These are phyloP conservation scores for Amphimallon solstitiale DNA, from an alignment of 2,888 invertebrate genomes.

Conservation along the genomic window DNA sequence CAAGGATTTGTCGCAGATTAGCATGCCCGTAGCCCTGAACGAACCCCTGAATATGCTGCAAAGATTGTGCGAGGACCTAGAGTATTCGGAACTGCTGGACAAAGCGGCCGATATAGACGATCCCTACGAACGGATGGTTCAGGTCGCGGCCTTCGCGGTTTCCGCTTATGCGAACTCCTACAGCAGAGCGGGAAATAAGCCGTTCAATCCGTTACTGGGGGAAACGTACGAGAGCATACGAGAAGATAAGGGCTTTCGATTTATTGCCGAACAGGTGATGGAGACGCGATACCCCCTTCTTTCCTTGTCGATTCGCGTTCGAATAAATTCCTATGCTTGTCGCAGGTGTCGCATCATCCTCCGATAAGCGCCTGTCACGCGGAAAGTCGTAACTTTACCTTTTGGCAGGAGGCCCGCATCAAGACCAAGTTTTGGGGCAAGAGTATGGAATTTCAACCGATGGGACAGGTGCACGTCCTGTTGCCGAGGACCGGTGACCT, in stretches of 20 bases:
- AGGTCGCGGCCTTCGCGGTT: constrained; percentile 84
- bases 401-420: constrained; percentile 86
- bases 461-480: constrained; percentile 74
- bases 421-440: constrained; percentile 93
- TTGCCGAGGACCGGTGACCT: constrained; percentile 73
- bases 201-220: constrained; percentile 84
- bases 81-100: constrained; percentile 84
- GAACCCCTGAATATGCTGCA: constrained; percentile 85
- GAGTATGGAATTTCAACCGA: constrained; percentile 88
- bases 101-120: constrained; percentile 74
- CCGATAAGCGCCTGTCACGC: constrained; percentile 85
- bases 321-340: not conserved
- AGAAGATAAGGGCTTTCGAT: constrained; percentile 81
- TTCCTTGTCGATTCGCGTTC: not conserved
- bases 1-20: constrained; percentile 85
- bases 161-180: constrained; percentile 79
- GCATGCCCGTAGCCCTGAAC: constrained; percentile 87
- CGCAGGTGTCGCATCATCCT: constrained; percentile 81
- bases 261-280: constrained; percentile 77
- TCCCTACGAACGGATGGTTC: constrained; percentile 78
- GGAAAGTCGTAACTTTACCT: constrained; percentile 78
- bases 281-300: constrained; percentile 51
- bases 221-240: constrained; percentile 86
- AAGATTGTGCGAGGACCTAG: constrained; percentile 84
- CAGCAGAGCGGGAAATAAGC: constrained; percentile 83